Conservation (phyloP, 30 jellyfish, hydroid and myxozoan species). For the Turritopsis rubra region DNA sequence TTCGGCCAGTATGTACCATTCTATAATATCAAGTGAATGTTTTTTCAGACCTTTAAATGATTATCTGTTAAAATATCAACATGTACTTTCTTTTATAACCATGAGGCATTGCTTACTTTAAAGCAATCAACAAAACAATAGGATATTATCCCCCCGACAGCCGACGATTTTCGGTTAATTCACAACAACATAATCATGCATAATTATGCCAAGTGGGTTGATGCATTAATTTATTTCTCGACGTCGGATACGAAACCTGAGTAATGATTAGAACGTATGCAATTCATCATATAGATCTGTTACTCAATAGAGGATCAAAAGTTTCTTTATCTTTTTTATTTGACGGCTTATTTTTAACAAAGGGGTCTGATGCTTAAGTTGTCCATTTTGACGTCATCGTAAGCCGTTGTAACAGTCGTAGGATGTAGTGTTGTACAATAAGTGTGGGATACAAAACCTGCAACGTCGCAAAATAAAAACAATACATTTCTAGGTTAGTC, state of each 20-base stretch:
- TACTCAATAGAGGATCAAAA: not conserved
- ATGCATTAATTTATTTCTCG: not conserved
- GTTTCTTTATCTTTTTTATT: not conserved
- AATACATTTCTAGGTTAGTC: no score
- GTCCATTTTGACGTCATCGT: not conserved
- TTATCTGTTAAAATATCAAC: not conserved
- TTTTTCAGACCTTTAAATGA: not conserved
- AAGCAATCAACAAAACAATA: not conserved
- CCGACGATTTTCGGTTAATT: not conserved
- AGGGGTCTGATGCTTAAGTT: not conserved
- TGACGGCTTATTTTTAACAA: not conserved
- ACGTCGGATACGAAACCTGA: not conserved
- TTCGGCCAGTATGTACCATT: not conserved
- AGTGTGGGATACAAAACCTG: not conserved
- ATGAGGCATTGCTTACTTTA: not conserved
- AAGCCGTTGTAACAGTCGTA: not conserved
- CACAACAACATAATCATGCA: not conserved
- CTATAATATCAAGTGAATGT: not conserved
- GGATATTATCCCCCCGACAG: not conserved
- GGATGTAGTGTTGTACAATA: not conserved
- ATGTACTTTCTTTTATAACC: not conserved
- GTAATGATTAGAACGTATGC: not conserved
- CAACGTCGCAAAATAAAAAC: not conserved
- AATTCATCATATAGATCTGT: not conserved
- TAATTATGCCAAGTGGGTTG: not conserved